Conservation (phyloP, 2,797 vertebrate species). For the Ictinia mississippiensis region DNA sequence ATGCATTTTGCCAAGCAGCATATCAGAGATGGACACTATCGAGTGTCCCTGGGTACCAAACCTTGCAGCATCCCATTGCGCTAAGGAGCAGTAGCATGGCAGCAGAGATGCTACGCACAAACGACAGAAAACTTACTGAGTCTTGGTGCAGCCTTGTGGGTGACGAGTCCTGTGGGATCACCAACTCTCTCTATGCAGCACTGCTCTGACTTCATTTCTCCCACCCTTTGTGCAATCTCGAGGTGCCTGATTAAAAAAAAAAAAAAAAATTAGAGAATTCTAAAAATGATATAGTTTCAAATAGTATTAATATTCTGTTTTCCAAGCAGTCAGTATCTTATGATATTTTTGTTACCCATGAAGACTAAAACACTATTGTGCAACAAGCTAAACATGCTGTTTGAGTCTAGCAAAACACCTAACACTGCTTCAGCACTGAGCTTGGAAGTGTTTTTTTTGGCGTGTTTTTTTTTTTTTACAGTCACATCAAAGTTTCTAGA, state of each 20-base stretch:
- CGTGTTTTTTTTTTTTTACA: background rate
- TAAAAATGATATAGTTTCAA: background rate
- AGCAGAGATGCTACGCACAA: background rate
- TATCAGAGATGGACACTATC: background rate
- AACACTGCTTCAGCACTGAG: background rate
- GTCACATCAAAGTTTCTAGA: background rate
- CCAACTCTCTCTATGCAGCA: background rate
- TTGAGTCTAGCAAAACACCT: background rate
- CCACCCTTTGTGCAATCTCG: background rate
- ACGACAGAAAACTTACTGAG: background rate
- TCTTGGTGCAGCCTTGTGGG: background rate
- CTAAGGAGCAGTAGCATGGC: background rate
- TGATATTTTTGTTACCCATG: background rate
- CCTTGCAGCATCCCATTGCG: background rate
- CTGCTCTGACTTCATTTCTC: background rate
- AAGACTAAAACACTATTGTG: background rate
- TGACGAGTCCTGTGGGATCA: fast-evolving
- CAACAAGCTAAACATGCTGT: background rate
- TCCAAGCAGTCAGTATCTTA: background rate
- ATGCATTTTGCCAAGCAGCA: fast-evolving
- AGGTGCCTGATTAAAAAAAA: background rate
- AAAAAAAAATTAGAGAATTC: background rate
- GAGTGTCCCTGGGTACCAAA: background rate
- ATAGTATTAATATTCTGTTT: background rate
- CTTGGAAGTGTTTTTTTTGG: no score